Conservation (phyloP, 2,113 vertebrate genomes). For the Coturnix japonica region DNA sequence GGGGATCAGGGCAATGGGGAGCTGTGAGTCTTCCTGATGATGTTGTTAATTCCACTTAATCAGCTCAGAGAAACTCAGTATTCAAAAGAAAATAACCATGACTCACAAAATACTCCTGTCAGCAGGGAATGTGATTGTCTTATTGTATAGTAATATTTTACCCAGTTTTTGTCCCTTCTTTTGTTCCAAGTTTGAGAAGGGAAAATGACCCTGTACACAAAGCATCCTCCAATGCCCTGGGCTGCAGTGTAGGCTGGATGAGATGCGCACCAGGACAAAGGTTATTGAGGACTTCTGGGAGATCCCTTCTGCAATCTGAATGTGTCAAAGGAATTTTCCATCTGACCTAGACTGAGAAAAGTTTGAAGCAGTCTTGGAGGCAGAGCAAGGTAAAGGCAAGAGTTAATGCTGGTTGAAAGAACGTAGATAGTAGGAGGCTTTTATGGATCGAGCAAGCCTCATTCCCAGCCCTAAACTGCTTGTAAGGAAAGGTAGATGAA, state of each 20-base stretch:
- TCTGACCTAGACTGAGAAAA: background rate
- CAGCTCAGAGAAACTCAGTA: slow-evolving; percentile 67
- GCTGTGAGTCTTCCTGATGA: slow-evolving; percentile 48
- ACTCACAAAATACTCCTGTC: slow-evolving; percentile 36
- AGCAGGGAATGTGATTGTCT: slow-evolving; percentile 21
- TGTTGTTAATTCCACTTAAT: slow-evolving; percentile 76
- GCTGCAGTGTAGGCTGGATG: background rate
- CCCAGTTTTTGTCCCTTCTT: background rate
- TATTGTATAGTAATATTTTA: slow-evolving; percentile 55
- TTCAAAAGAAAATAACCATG: slow-evolving; percentile 51
- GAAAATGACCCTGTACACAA: background rate
- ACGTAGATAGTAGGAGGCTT: background rate
- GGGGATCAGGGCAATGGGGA: slow-evolving; percentile 64
- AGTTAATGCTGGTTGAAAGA: background rate
- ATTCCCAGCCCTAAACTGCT: background rate
- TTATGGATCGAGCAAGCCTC: background rate
- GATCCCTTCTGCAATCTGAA: background rate
- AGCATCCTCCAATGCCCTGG: background rate
- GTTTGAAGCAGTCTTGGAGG: background rate
- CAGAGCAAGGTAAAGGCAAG: background rate
- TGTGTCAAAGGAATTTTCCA: background rate
- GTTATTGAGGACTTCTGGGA: rapidly evolving
- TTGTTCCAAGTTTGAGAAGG: background rate
- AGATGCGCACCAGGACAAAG: background rate
- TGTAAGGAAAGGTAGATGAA: background rate